phyloP scores from a whole-genome alignment of 2,113 vertebrate species.

The Albula goreensis region DNA sequence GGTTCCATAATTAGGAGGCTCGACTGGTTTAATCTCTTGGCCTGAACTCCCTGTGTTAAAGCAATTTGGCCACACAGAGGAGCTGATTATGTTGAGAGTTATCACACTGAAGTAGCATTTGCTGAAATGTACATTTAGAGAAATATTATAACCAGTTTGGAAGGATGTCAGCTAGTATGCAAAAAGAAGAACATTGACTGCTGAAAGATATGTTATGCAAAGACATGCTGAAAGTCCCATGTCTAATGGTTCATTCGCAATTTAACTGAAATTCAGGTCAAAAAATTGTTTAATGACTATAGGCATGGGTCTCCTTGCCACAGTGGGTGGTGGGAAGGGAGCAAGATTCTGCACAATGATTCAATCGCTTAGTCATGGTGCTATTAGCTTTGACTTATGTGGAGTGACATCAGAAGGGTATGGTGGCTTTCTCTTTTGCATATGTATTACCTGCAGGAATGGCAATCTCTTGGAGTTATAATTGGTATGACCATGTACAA shows the following conservation, averaged over 20 bases:
- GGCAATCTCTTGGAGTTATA: background rate
- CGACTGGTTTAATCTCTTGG: background rate
- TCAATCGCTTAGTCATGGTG: background rate
- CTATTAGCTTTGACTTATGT: background rate
- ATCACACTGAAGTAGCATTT: background rate
- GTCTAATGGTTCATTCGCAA: background rate
- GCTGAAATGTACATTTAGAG: background rate
- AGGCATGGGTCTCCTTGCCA: background rate
- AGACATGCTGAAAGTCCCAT: background rate
- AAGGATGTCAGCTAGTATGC: background rate
- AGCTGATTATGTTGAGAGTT: background rate
- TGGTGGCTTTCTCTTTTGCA: background rate
- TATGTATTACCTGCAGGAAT: slow-evolving; percentile 3
- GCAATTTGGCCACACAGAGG: background rate
- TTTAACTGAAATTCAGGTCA: background rate
- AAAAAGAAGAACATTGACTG: too few relatives aligned
- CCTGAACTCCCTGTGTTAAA: background rate
- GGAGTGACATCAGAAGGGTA: background rate
- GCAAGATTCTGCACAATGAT: background rate
- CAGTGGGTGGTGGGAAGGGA: background rate
- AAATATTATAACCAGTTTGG: background rate
- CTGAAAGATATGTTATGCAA: background rate
- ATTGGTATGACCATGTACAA: background rate
- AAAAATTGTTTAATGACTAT: background rate
- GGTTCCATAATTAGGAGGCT: background rate